Evolutionary conservation across 1,140 invertebrate species (phyloP).

Genomic region (Caerostris extrusa): DNA sequence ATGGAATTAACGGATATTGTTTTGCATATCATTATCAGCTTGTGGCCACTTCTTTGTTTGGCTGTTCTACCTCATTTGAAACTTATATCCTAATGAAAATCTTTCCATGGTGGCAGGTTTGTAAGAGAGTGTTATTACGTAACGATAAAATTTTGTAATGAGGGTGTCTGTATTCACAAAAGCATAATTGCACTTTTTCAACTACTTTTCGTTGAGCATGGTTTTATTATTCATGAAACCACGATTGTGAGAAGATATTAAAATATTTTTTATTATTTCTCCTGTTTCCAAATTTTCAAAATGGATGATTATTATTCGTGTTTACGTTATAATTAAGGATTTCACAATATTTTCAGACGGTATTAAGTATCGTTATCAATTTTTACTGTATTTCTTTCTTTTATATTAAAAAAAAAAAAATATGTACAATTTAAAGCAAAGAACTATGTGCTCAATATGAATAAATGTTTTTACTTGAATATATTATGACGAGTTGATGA

Average conservation of each 20-base stretch:
- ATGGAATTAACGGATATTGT: neutral
- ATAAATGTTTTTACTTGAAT: too few relatives aligned
- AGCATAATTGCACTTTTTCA: neutral
- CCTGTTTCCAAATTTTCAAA: too few relatives aligned
- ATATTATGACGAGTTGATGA: too few relatives aligned
- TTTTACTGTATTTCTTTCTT: too few relatives aligned
- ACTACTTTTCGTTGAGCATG: neutral
- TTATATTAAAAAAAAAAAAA: too few relatives aligned
- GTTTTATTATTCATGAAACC: constrained; percentile 37
- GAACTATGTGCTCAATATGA: too few relatives aligned
- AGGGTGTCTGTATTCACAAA: constrained; percentile 26
- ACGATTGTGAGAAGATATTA: neutral
- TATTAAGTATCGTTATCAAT: too few relatives aligned
- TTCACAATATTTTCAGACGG: too few relatives aligned
- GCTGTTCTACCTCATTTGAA: neutral
- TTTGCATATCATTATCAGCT: neutral
- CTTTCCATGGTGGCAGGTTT: neutral
- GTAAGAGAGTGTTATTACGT: neutral
- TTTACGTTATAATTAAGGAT: too few relatives aligned
- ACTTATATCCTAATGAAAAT: neutral
- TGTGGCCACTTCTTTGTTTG: neutral
- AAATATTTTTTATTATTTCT: neutral
- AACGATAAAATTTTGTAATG: neutral
- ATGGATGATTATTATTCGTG: too few relatives aligned
- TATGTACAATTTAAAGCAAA: too few relatives aligned